phyloP scores from a whole-genome alignment of 1,140 invertebrate species.

The Pararge aegeria region DNA sequence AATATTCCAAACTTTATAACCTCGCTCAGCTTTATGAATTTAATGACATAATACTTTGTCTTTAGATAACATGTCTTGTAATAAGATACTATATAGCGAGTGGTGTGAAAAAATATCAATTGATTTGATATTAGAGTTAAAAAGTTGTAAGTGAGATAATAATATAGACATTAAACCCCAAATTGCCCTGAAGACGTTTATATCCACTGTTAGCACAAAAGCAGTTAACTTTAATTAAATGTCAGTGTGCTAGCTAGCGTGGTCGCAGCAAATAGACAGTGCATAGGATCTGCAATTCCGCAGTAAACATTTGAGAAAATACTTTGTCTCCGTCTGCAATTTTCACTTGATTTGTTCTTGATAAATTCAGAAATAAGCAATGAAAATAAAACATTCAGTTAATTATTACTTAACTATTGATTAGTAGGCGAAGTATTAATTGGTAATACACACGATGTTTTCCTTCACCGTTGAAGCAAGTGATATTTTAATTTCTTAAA shows the following conservation, averaged over 20 bases:
- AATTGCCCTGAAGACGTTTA: background rate
- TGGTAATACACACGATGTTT: too few species aligned
- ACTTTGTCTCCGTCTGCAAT: conserved; percentile 6
- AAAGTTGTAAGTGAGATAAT: background rate
- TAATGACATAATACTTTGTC: too few species aligned
- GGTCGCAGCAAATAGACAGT: conserved; percentile 6
- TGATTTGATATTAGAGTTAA: too few species aligned
- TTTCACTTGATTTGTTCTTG: conserved; percentile 2
- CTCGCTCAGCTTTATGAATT: too few species aligned
- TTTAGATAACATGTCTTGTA: too few species aligned
- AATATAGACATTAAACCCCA: background rate
- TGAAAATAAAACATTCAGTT: background rate
- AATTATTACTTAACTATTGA: too few species aligned
- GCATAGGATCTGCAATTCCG: conserved; percentile 10
- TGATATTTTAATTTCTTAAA: too few species aligned
- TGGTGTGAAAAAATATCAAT: too few species aligned
- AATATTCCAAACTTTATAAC: too few species aligned
- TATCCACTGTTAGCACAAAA: background rate
- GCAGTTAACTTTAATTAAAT: conserved; percentile 11
- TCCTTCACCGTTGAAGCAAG: too few species aligned
- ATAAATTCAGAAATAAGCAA: background rate
- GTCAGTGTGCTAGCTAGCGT: background rate
- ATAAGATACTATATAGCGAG: too few species aligned
- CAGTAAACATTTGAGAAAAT: conserved; percentile 11
- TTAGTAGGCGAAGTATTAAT: too few species aligned